A percentile compares a stretch with the other conserved stretches of the same genome.
These are phyloP conservation scores for Hydraecia micacea DNA, from an alignment of 2,888 invertebrate species.

Conservation along the genomic window DNA sequence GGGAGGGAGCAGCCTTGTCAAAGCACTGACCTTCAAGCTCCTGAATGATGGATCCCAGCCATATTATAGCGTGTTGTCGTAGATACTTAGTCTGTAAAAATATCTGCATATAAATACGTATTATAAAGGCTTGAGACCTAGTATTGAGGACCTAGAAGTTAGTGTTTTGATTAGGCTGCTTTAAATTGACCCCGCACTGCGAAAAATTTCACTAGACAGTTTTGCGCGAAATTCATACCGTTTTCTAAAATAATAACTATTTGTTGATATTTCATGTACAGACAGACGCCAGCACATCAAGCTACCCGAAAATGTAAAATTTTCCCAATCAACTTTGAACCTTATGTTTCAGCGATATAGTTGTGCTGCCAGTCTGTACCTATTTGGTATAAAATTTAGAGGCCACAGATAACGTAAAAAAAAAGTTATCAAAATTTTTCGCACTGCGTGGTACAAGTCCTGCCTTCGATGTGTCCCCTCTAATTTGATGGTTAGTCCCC, in stretches of 20 bases:
- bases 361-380: too few species aligned
- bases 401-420: neutral
- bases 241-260: neutral
- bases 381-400: neutral
- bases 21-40: neutral
- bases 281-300: too few species aligned
- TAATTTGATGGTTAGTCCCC: too few species aligned
- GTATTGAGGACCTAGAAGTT: neutral
- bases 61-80: neutral
- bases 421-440: neutral
- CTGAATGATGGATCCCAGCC: neutral
- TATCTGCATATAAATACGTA: neutral
- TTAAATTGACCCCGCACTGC: neutral
- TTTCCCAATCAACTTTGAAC: too few species aligned
- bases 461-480: neutral
- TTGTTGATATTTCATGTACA: neutral
- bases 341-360: too few species aligned
- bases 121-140: neutral
- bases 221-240: neutral
- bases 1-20: slow-evolving; percentile 24
- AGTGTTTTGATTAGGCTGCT: slow-evolving; percentile 18
- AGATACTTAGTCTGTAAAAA: neutral
- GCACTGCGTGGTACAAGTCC: slow-evolving; percentile 19
- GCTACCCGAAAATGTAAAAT: too few species aligned
- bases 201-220: neutral